phyloP scores from a whole-genome alignment of 1,140 invertebrate species.

The Pomacea maculata region DNA sequence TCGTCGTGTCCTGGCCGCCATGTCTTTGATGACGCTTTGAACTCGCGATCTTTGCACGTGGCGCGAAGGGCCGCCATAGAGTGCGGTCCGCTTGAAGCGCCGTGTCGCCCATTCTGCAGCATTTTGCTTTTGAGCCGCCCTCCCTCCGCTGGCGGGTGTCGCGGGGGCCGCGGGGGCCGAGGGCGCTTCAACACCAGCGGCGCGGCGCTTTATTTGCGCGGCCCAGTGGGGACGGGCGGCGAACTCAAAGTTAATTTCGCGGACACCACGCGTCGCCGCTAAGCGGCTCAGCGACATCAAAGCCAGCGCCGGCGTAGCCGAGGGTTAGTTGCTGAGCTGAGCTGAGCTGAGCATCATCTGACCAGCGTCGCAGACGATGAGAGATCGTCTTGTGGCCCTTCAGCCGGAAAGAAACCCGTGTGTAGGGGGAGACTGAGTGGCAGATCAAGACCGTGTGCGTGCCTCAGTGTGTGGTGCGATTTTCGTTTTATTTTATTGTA shows the following conservation, averaged over 20 bases:
- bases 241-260: conserved; percentile 5
- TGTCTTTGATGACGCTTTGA: conserved; percentile 4
- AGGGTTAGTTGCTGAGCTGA: neutral
- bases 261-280: neutral
- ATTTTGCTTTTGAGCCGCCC: neutral
- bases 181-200: neutral
- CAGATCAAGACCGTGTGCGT: too few relatives aligned
- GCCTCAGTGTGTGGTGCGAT: too few relatives aligned
- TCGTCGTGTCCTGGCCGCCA: neutral
- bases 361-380: neutral
- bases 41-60: neutral
- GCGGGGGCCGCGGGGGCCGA: neutral
- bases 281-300: neutral
- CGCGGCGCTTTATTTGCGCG: neutral
- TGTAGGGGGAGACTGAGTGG: too few relatives aligned
- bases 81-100: neutral
- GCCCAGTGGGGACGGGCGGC: neutral
- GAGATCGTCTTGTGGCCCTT: too few relatives aligned
- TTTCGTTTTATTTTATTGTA: too few relatives aligned
- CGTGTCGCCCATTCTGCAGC: neutral
- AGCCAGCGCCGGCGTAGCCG: neutral
- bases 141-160: neutral
- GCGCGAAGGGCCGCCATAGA: neutral
- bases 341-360: neutral
- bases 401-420: too few relatives aligned